Percentiles rank a stretch among this genome's conserved stretches.
Conservation (phyloP, 2,888 invertebrate species). For the Zygogramma bicolorata region DNA sequence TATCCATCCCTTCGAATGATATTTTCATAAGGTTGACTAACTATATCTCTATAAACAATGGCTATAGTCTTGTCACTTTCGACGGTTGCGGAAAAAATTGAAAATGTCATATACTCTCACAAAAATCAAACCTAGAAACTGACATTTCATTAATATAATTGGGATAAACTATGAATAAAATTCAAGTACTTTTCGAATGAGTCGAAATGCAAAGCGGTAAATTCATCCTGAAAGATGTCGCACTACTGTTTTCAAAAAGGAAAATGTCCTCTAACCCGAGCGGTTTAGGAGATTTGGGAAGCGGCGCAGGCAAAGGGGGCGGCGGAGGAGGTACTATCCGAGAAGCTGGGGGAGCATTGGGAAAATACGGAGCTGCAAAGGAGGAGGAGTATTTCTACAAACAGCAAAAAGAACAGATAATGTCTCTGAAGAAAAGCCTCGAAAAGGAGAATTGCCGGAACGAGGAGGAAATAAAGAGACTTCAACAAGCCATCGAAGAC, state of each 20-base stretch:
- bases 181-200: neutral
- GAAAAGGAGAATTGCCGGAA: constrained; percentile 26
- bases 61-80: no score
- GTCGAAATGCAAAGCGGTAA: neutral
- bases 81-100: no score
- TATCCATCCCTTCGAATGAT: no score
- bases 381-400: constrained; percentile 93
- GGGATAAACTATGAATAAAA: neutral
- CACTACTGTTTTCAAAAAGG: neutral
- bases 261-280: neutral
- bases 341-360: constrained; percentile 89
- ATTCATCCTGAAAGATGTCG: neutral
- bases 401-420: constrained; percentile 64
- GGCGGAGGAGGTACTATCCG: constrained; percentile 86
- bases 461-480: constrained; percentile 19
- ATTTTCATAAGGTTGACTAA: no score
- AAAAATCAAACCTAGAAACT: no score
- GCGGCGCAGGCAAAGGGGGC: constrained; percentile 84
- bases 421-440: constrained; percentile 26
- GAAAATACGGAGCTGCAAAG: constrained; percentile 86
- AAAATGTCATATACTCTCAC: no score
- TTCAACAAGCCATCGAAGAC: constrained; percentile 22
- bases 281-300: constrained; percentile 75
- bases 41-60: no score
- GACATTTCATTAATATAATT: no score